Evolutionary conservation across 2,113 vertebrate species (phyloP).

Genomic region (Chiloscyllium plagiosum): DNA sequence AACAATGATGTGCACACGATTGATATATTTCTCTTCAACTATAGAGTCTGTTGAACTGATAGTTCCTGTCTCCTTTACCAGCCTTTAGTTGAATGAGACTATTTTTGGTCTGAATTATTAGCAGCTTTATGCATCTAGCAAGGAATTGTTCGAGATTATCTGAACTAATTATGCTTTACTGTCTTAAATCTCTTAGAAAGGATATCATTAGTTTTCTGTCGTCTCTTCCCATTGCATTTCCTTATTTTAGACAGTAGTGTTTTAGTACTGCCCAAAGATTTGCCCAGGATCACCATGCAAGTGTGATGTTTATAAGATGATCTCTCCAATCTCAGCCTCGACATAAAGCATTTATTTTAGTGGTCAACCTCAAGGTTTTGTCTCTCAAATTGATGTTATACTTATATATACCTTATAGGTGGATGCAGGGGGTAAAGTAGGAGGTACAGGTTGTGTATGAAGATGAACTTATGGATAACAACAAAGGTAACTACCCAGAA

Average conservation of each 20-base stretch:
- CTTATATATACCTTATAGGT: not conserved
- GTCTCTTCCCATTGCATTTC: not conserved
- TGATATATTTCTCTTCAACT: not conserved
- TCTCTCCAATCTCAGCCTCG: not conserved
- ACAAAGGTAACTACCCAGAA: not conserved
- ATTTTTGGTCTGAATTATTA: slow-evolving; percentile 14
- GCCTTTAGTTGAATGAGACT: slow-evolving; percentile 3
- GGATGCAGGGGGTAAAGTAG: not conserved
- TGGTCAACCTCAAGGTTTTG: not conserved
- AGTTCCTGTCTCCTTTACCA: not conserved
- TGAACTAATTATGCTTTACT: not conserved
- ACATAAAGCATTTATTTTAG: not conserved
- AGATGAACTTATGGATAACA: not conserved
- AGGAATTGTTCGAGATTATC: not conserved
- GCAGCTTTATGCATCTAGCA: not conserved
- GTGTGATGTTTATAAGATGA: not conserved
- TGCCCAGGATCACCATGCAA: not conserved
- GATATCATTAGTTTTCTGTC: not conserved
- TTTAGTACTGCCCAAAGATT: not conserved
- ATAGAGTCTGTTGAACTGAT: not conserved
- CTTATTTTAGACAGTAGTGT: not conserved
- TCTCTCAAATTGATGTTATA: not conserved
- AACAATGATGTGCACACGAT: not conserved
- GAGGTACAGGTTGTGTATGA: not conserved
- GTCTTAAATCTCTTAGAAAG: not conserved